phyloP scores from a whole-genome alignment of 1,140 invertebrate species.

The Brachionus paranguensis region DNA sequence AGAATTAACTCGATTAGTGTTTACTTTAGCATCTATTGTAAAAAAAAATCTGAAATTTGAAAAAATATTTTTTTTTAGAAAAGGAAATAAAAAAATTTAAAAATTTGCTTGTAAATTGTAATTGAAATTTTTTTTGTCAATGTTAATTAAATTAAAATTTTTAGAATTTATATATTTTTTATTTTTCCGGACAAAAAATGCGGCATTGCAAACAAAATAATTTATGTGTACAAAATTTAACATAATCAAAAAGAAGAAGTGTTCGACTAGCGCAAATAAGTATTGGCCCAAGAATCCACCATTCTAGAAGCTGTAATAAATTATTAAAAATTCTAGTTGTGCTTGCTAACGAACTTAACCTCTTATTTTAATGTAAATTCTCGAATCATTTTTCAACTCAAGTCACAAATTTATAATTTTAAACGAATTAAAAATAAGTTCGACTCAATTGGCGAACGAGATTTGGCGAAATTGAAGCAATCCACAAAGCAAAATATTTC shows the following conservation, averaged over 20 bases:
- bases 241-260: background rate
- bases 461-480: background rate
- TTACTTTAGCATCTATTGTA: too few species aligned
- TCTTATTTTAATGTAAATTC: background rate
- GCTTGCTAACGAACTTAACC: background rate
- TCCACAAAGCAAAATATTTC: background rate
- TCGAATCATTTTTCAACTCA: slow-evolving; percentile 19
- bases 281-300: background rate
- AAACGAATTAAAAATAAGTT: slow-evolving; percentile 17
- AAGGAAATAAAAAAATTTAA: too few species aligned
- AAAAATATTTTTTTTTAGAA: background rate
- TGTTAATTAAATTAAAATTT: too few species aligned
- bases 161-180: background rate
- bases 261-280: background rate
- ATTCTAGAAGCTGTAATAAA: background rate
- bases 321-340: background rate
- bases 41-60: background rate
- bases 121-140: too few species aligned
- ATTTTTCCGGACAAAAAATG: background rate
- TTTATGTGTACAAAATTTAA: background rate
- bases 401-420: background rate
- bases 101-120: background rate
- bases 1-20: background rate
- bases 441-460: slow-evolving; percentile 10
- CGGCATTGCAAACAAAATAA: background rate